These are phyloP conservation scores for Coluber constrictor DNA, from an alignment of 2,797 vertebrate genomes.

Conservation along the genomic window DNA sequence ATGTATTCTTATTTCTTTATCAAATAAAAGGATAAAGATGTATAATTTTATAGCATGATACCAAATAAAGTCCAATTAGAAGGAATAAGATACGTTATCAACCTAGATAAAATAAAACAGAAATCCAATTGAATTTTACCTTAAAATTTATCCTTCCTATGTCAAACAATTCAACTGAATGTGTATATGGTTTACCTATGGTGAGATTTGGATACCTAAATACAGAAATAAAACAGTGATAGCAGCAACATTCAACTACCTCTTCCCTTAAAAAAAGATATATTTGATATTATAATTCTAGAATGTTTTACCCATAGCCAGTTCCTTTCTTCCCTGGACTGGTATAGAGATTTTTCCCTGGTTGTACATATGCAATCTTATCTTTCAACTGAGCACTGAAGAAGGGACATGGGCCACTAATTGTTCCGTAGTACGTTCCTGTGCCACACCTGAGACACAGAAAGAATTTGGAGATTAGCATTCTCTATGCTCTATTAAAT, in stretches of 20 bases:
- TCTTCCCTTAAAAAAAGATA: not conserved
- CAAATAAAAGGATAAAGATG: not conserved
- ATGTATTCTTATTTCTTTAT: not conserved
- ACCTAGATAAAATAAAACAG: not conserved
- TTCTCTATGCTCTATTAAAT: not conserved
- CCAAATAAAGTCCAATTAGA: not conserved
- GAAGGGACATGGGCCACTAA: slow-evolving; percentile 76
- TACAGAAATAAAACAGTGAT: slow-evolving; percentile 36
- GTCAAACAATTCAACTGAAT: slow-evolving; percentile 77
- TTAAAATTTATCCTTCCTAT: slow-evolving; percentile 70
- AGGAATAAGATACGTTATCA: not conserved
- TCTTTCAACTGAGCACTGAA: slow-evolving; percentile 73
- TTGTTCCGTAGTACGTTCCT: slow-evolving; percentile 84
- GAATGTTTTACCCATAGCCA: slow-evolving; percentile 80
- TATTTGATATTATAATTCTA: not conserved
- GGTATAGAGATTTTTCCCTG: slow-evolving; percentile 83
- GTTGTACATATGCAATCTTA: slow-evolving; percentile 64
- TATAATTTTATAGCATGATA: not conserved
- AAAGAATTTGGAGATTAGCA: not conserved
- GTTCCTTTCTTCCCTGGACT: slow-evolving; percentile 84
- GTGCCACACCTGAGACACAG: slow-evolving; percentile 74
- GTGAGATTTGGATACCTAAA: slow-evolving; percentile 81
- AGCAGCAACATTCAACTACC: slow-evolving; percentile 24
- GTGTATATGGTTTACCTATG: slow-evolving; percentile 74
- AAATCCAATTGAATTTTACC: slow-evolving; percentile 67